These are phyloP conservation scores for Ylistrum balloti DNA, from an alignment of 1,140 invertebrate genomes.

Conservation along the genomic window DNA sequence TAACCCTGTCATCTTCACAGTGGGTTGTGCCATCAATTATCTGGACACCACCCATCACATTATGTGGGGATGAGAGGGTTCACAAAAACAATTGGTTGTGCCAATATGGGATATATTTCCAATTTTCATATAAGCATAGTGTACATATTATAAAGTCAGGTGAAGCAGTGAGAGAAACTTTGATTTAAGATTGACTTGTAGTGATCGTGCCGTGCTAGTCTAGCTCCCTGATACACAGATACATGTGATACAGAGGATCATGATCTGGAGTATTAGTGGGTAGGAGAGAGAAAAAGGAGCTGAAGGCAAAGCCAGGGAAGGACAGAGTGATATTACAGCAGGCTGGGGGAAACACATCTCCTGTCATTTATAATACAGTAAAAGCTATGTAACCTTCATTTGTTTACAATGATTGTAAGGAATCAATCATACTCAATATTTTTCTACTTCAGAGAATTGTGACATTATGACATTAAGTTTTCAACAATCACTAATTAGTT, in stretches of 20 bases:
- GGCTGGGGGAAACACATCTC: not conserved
- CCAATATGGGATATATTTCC: not conserved
- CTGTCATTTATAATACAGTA: no score
- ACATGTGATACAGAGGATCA: not conserved
- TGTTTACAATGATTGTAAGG: no score
- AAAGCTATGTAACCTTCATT: no score
- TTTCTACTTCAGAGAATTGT: no score
- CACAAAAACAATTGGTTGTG: not conserved
- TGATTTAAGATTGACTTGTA: not conserved
- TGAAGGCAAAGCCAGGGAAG: not conserved
- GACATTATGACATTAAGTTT: no score
- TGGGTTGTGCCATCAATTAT: not conserved
- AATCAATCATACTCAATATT: no score
- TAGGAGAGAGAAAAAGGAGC: not conserved
- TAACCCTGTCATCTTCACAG: slow-evolving; percentile 1
- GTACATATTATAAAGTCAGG: not conserved
- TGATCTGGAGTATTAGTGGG: not conserved
- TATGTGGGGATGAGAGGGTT: slow-evolving; percentile 18
- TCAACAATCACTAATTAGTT: no score
- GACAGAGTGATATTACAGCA: not conserved
- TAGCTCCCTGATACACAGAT: not conserved
- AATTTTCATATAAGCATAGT: not conserved
- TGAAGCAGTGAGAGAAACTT: not conserved
- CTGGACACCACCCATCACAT: not conserved
- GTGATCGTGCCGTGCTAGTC: no score